These are phyloP conservation scores for Sander lucioperca DNA, from an alignment of 2,113 vertebrate genomes.

Conservation along the genomic window DNA sequence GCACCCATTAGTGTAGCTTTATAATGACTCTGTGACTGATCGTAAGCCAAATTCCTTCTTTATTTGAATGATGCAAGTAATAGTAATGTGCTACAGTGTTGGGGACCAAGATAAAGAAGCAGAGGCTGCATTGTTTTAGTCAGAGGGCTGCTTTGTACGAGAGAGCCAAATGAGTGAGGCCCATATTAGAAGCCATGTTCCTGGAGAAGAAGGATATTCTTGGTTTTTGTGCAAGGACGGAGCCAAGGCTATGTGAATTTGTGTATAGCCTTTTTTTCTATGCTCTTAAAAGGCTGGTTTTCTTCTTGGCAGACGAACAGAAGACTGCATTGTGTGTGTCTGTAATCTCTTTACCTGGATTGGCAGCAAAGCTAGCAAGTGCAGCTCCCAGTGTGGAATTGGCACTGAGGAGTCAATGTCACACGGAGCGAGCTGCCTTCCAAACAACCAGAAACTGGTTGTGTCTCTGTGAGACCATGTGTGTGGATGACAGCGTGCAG, in stretches of 20 bases:
- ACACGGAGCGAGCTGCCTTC: constrained; percentile 75
- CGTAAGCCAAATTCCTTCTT: constrained; percentile 78
- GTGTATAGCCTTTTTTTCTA: constrained; percentile 61
- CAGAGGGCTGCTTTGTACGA: constrained; percentile 65
- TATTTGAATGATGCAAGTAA: constrained; percentile 85
- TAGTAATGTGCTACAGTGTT: constrained; percentile 77
- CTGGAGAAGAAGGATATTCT: constrained; percentile 71
- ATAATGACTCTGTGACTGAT: constrained; percentile 82
- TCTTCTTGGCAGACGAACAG: constrained; percentile 85
- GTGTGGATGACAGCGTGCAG: constrained; percentile 56
- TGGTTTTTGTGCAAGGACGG: constrained; percentile 64
- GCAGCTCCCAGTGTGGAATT: constrained; percentile 80
- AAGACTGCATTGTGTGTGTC: constrained; percentile 85
- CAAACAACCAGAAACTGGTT: constrained; percentile 70
- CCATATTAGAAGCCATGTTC: constrained; percentile 59
- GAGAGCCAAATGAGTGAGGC: constrained; percentile 50
- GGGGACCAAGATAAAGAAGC: constrained; percentile 61
- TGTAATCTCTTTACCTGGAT: constrained; percentile 89
- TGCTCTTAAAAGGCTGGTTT: constrained; percentile 79
- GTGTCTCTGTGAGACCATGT: constrained; percentile 55
- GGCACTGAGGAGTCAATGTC: constrained; percentile 82
- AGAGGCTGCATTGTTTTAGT: constrained; percentile 59
- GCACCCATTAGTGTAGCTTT: constrained; percentile 76
- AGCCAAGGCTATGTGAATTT: constrained; percentile 69
- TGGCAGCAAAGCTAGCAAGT: constrained; percentile 80